Conservation (phyloP, 2,888 invertebrate species). For the Dolomedes plantarius region DNA sequence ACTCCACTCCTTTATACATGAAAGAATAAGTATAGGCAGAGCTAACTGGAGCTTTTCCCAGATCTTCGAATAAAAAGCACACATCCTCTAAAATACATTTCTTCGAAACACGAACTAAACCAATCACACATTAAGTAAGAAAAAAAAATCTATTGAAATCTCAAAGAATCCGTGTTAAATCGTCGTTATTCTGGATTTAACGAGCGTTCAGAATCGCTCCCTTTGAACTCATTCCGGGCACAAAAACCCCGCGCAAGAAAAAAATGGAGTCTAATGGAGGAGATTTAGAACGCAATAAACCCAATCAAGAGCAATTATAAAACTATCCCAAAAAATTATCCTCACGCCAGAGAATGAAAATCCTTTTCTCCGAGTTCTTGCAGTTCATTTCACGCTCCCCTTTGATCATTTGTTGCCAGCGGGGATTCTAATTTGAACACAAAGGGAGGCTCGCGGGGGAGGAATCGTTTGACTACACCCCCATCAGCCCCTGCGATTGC, state of each 20-base stretch:
- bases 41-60: too few species aligned
- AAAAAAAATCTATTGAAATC: not conserved
- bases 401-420: constrained; percentile 3
- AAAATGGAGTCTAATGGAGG: not conserved
- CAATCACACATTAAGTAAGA: too few species aligned
- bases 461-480: not conserved
- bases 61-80: too few species aligned
- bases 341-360: not conserved
- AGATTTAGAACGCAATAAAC: not conserved
- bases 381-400: not conserved
- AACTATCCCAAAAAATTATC: constrained; percentile 12
- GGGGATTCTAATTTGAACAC: constrained; percentile 11
- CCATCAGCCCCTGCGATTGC: not conserved
- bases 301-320: constrained; percentile 6
- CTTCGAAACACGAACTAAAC: too few species aligned
- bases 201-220: not conserved
- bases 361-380: not conserved
- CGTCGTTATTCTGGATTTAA: not conserved
- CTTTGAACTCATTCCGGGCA: not conserved
- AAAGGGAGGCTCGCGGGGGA: not conserved
- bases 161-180: not conserved
- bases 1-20: too few species aligned
- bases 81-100: too few species aligned
- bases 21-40: too few species aligned
- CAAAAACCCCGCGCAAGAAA: not conserved